These are phyloP conservation scores for Chrysopilus asiliformis DNA, from an alignment of 2,888 invertebrate genomes.

Conservation along the genomic window DNA sequence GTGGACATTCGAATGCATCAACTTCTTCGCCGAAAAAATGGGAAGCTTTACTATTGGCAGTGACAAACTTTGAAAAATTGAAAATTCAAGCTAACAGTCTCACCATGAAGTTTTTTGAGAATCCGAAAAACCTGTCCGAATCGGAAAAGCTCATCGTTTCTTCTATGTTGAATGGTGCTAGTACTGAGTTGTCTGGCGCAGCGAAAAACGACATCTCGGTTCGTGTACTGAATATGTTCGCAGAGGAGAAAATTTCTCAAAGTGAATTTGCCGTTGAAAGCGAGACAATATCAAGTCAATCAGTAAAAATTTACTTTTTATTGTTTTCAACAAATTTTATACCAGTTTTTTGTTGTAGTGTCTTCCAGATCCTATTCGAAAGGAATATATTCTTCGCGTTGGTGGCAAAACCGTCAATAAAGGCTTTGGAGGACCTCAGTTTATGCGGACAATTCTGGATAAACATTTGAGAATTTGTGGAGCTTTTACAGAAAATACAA, in stretches of 20 bases:
- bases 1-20: conserved; percentile 10
- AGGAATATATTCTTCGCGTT: conserved; percentile 40
- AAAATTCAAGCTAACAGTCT: conserved; percentile 14
- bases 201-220: conserved; percentile 14
- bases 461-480: conserved; percentile 60
- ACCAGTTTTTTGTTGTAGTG: conserved; percentile 12
- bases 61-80: conserved; percentile 14
- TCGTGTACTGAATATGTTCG: conserved; percentile 15
- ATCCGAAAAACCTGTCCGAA: background rate
- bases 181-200: conserved; percentile 13
- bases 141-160: conserved; percentile 10
- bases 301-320: conserved; percentile 6
- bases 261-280: conserved; percentile 14
- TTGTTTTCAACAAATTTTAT: background rate
- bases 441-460: conserved; percentile 47
- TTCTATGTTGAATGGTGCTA: conserved; percentile 14
- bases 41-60: conserved; percentile 16
- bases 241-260: conserved; percentile 13
- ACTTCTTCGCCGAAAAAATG: conserved; percentile 14
- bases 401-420: conserved; percentile 28
- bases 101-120: conserved; percentile 14
- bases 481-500: conserved; percentile 66
- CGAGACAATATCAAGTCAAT: too few relatives aligned
- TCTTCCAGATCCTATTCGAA: conserved; percentile 22
- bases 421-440: conserved; percentile 30